Evolutionary conservation across 92 coral and sea anemone genomes (phyloP).

Genomic region (Micromussa lordhowensis): DNA sequence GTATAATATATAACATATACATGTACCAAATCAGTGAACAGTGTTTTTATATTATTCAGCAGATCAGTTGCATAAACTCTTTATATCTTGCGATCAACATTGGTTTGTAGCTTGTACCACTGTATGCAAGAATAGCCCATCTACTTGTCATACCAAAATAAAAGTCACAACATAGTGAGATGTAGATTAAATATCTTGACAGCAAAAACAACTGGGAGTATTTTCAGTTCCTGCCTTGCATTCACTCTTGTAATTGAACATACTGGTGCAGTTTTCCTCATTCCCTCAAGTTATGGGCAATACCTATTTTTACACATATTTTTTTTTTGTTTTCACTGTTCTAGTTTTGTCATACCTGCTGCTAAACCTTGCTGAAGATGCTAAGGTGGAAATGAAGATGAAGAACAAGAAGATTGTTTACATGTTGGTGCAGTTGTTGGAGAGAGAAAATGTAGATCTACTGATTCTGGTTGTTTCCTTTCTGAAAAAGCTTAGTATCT

Average conservation of each 20-base stretch:
- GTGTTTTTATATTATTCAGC: neutral
- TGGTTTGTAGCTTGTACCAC: too few relatives aligned
- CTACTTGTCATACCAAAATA: too few relatives aligned
- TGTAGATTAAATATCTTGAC: too few relatives aligned
- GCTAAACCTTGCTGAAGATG: conserved; percentile 95
- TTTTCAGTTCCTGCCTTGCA: neutral
- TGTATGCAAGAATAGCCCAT: too few relatives aligned
- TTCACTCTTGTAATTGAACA: neutral
- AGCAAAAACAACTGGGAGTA: neutral
- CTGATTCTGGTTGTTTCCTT: conserved; percentile 93
- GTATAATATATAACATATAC: neutral
- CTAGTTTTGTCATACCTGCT: conserved; percentile 88
- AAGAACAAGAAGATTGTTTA: conserved; percentile 85
- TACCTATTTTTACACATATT: neutral
- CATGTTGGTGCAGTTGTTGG: conserved; percentile 83
- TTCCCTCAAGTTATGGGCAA: neutral
- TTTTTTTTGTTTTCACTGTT: neutral
- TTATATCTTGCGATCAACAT: too few relatives aligned
- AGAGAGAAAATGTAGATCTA: conserved; percentile 87
- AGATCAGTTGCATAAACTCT: too few relatives aligned
- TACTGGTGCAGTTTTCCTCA: neutral
- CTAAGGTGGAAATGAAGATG: conserved; percentile 97
- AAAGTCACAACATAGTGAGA: too few relatives aligned
- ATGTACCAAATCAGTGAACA: neutral
- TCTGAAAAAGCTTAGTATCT: conserved; percentile 91